A percentile compares a stretch with the other conserved stretches of the same genome.
Conservation (phyloP, 1,140 invertebrate species). For the Tribolium castaneum region DNA sequence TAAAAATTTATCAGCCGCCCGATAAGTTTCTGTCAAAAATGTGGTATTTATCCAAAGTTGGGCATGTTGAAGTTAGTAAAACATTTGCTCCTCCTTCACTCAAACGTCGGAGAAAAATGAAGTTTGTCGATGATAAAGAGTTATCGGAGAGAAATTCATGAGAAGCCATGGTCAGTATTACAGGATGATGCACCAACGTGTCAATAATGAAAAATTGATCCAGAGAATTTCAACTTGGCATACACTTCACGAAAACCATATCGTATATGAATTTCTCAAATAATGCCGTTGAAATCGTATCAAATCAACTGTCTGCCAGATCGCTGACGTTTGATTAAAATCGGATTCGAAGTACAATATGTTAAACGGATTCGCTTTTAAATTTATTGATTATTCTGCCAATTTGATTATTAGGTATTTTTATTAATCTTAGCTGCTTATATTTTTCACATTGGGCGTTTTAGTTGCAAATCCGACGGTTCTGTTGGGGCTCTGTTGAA, state of each 20-base stretch:
- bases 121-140: background rate
- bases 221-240: background rate
- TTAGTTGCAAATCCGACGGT: too few relatives aligned
- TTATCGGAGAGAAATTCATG: conserved; percentile 20
- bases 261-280: conserved; percentile 6
- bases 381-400: background rate
- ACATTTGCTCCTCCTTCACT: background rate
- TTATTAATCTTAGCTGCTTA: too few relatives aligned
- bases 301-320: conserved; percentile 12
- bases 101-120: conserved; percentile 8
- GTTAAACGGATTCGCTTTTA: background rate
- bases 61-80: background rate
- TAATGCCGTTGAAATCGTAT: conserved; percentile 18
- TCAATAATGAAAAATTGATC: conserved; percentile 27
- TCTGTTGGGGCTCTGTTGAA: too few relatives aligned
- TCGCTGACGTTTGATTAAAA: conserved; percentile 21
- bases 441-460: too few relatives aligned
- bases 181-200: conserved; percentile 1
- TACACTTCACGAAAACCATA: background rate
- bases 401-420: too few relatives aligned
- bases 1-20: background rate
- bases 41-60: background rate
- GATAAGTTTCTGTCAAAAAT: background rate
- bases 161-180: conserved; percentile 12
- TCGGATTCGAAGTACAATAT: background rate